Conservation (phyloP, 2,113 vertebrate species). For the Actenoides lindsayi region DNA sequence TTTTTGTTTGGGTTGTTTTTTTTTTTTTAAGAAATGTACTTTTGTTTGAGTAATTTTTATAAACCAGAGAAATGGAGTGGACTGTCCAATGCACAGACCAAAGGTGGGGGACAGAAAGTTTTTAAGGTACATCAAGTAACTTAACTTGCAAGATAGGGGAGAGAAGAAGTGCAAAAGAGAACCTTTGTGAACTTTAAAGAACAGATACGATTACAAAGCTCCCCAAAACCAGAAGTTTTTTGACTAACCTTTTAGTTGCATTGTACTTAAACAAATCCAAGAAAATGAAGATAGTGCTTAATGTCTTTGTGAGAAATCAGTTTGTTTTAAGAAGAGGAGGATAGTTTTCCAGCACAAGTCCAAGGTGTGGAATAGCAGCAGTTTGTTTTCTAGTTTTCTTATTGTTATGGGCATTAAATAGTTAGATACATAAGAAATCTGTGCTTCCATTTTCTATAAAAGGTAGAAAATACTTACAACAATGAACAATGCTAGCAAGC, state of each 20-base stretch:
- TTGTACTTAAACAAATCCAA: neutral
- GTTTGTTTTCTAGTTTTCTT: neutral
- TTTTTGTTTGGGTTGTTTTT: neutral
- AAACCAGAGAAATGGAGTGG: neutral
- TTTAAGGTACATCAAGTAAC: neutral
- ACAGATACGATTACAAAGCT: neutral
- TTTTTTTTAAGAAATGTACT: neutral
- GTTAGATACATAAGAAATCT: neutral
- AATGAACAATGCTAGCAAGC: neutral
- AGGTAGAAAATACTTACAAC: neutral
- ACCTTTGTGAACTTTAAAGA: neutral
- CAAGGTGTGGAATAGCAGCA: neutral
- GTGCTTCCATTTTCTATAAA: neutral
- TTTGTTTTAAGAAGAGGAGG: neutral
- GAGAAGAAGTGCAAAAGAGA: neutral
- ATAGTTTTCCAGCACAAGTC: neutral
- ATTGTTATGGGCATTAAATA: neutral
- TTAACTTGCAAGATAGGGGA: neutral
- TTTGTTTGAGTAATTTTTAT: neutral
- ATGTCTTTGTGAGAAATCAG: neutral
- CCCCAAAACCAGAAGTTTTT: neutral
- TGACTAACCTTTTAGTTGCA: neutral
- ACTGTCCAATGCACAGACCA: neutral
- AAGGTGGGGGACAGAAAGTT: neutral
- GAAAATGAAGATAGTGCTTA: neutral